These are phyloP conservation scores for Rhagophthalmus giganteus DNA, from an alignment of 2,888 invertebrate genomes.

Conservation along the genomic window DNA sequence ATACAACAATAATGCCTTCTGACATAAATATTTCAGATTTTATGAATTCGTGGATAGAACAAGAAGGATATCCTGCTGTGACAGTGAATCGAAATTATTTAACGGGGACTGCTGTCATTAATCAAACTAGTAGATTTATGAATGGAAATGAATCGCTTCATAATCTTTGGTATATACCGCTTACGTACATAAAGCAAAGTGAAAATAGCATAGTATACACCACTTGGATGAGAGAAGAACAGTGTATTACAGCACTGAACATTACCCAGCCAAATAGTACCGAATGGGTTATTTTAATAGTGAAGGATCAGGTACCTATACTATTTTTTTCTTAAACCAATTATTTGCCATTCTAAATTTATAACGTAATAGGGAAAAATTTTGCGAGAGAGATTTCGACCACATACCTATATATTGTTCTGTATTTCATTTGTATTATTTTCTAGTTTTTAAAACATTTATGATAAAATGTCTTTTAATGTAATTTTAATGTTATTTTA, in stretches of 20 bases:
- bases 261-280: slow-evolving; percentile 42
- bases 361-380: background rate
- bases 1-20: slow-evolving; percentile 44
- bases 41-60: slow-evolving; percentile 74
- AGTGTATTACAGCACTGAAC: slow-evolving; percentile 39
- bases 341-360: no score
- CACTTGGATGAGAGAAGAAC: slow-evolving; percentile 44
- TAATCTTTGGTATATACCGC: slow-evolving; percentile 63
- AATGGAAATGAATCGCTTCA: slow-evolving; percentile 39
- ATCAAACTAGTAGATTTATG: slow-evolving; percentile 57
- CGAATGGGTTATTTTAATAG: slow-evolving; percentile 66
- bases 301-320: slow-evolving; percentile 58
- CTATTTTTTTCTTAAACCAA: slow-evolving; percentile 1
- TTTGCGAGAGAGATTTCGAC: no score
- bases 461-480: no score
- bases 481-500: no score
- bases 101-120: slow-evolving; percentile 54
- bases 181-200: slow-evolving; percentile 56
- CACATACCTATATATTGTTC: no score
- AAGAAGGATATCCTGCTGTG: slow-evolving; percentile 70
- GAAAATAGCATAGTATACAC: slow-evolving; percentile 31
- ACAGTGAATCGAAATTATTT: slow-evolving; percentile 61
- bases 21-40: slow-evolving; percentile 61
- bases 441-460: no score
- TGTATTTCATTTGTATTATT: no score